Evolutionary conservation across 2,797 vertebrate genomes (phyloP), one percentile per base, ranked within the genome.

Genomic region (Scolopax bukidnonensis): DNA sequence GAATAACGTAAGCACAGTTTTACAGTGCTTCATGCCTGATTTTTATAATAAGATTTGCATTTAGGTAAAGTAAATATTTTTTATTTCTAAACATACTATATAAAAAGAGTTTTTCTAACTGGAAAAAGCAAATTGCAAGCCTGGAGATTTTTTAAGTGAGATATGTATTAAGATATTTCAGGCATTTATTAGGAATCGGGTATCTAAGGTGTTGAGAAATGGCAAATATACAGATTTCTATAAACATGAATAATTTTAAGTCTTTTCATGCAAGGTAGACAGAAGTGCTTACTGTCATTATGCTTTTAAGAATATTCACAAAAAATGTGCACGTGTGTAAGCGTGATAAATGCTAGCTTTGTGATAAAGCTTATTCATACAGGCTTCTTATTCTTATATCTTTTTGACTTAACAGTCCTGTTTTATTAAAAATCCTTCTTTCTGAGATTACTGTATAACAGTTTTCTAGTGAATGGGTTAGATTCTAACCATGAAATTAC

Each of bases 51-150:
- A 36, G 19, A 14, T 61, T 91, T 63, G 13, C 8, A 27, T 87
- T 81, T 70, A 74, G 68, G 91, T 90, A 79, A 91, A 87, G 51
- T 11, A 51, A 56, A 16, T 76, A 15, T 28, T n/a, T 84, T 93
- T 65, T 51, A 47, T 84, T 91, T 93, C 38, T 76, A 54, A 78
- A 16, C 12, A 25, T 63, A n/a, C 1, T 38, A 40, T 87, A 50
- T 95, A 32, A 53, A 53, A 54, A 67, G 84, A 94, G 54, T 59
- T 90, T 69, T 95, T 91, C 65, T 69, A 23, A 56, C 33, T 63
- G 48, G 20, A 71, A 73, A 82, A 94, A 89, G 79, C 24, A 95
- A 91, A 59, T 71, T 94, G 60, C 92, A 91, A 87, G 63, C 71
- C 59, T 90, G 83, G 77, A 70, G 69, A 82, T 87, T 59, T 91